Evolutionary conservation across 2,797 vertebrate genomes (phyloP).

Genomic region (Pseudomugil tenellus): DNA sequence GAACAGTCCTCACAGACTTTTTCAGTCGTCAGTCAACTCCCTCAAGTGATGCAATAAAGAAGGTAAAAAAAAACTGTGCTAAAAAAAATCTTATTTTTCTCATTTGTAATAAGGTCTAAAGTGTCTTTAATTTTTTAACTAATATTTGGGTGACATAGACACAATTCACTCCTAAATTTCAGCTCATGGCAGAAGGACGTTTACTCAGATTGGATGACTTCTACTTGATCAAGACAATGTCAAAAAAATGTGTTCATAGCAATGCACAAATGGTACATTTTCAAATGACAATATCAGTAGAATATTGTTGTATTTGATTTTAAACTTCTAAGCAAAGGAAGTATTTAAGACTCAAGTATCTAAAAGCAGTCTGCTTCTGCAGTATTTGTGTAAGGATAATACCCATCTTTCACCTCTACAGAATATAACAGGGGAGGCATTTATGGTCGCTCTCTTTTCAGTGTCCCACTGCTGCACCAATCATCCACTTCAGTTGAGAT

Average conservation of each 20-base stretch:
- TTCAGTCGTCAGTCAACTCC: constrained; percentile 12
- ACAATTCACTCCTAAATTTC: background rate
- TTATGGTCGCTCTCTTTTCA: constrained; percentile 15
- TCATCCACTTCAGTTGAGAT: constrained; percentile 48
- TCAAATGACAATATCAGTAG: background rate
- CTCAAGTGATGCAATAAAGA: constrained; percentile 8
- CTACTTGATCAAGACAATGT: background rate
- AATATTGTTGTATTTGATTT: background rate
- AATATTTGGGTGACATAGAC: background rate
- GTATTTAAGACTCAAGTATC: constrained; percentile 5
- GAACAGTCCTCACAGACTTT: constrained; percentile 27
- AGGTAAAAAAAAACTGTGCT: background rate
- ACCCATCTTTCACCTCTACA: constrained; percentile 11
- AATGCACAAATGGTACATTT: background rate
- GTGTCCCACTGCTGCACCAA: constrained; percentile 22
- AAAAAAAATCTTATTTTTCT: background rate
- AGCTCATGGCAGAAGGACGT: background rate
- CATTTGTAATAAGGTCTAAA: background rate
- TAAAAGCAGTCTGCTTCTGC: background rate
- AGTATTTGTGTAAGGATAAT: constrained; percentile 24
- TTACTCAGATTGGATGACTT: background rate
- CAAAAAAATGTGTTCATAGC: background rate
- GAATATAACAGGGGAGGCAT: constrained; percentile 19
- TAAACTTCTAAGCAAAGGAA: constrained; percentile 4
- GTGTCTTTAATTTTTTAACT: background rate